A percentile compares a stretch with the other conserved stretches of the same genome.
Evolutionary conservation across 2,888 invertebrate species (phyloP).

Genomic region (Oligia fasciuncula): DNA sequence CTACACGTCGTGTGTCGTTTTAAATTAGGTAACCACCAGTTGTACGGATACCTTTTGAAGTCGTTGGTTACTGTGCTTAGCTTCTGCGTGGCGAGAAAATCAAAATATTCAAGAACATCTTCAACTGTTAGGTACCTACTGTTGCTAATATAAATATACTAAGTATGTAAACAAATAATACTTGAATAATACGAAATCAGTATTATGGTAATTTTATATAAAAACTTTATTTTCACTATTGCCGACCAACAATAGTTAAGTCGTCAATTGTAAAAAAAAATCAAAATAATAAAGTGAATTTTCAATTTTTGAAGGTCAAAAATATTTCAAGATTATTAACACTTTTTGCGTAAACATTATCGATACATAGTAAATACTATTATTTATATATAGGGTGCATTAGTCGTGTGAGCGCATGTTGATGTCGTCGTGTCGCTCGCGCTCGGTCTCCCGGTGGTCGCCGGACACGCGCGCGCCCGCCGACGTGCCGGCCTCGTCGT

Average conservation of each 20-base stretch:
- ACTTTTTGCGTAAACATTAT: slow-evolving; percentile 72
- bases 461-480: slow-evolving; percentile 86
- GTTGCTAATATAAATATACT: slow-evolving; percentile 3
- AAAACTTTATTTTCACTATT: slow-evolving; percentile 85
- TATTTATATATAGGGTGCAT: slow-evolving; percentile 63
- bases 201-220: slow-evolving; percentile 65
- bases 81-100: not conserved
- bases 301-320: slow-evolving; percentile 82
- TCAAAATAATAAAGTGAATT: slow-evolving; percentile 85
- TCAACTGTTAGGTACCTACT: not conserved
- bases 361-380: slow-evolving; percentile 64
- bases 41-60: not conserved
- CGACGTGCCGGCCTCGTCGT: slow-evolving; percentile 86
- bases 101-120: slow-evolving; percentile 2
- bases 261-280: slow-evolving; percentile 87
- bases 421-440: slow-evolving; percentile 87
- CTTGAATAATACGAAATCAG: slow-evolving; percentile 34
- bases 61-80: slow-evolving; percentile 9
- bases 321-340: slow-evolving; percentile 68
- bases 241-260: slow-evolving; percentile 86
- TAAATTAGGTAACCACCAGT: not conserved
- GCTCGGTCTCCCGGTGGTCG: slow-evolving; percentile 85
- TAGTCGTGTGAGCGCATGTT: slow-evolving; percentile 85
- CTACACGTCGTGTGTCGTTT: not conserved
- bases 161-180: not conserved